Conservation (phyloP, 2,888 invertebrate genomes). For the Leuctra nigra region DNA sequence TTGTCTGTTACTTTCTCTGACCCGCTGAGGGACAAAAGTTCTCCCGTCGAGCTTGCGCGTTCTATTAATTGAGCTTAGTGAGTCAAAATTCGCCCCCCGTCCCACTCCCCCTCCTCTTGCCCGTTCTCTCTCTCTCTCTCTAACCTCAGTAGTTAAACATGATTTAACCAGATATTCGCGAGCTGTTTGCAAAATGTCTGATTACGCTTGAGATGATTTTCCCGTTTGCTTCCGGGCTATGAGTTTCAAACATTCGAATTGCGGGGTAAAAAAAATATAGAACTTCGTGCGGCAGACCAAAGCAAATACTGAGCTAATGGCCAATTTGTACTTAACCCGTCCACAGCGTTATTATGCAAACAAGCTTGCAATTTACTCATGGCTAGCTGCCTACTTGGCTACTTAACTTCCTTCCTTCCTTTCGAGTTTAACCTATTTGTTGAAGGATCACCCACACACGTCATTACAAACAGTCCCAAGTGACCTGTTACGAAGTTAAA, state of each 20-base stretch:
- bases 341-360: conserved; percentile 22
- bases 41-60: too few relatives aligned
- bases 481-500: too few relatives aligned
- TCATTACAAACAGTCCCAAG: too few relatives aligned
- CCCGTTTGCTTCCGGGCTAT: conserved; percentile 17
- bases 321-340: conserved; percentile 27
- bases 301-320: conserved; percentile 26
- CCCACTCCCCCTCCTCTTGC: too few relatives aligned
- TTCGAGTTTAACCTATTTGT: too few relatives aligned
- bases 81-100: conserved; percentile 1
- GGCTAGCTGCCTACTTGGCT: conserved; percentile 22
- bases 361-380: conserved; percentile 25
- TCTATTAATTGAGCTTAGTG: neutral
- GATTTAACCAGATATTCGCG: conserved; percentile 21
- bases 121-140: too few relatives aligned
- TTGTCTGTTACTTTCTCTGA: too few relatives aligned
- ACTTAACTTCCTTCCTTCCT: conserved; percentile 7
- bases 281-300: conserved; percentile 20
- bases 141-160: conserved; percentile 11
- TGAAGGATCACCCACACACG: too few relatives aligned
- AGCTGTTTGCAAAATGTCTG: conserved; percentile 26
- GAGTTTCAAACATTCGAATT: conserved; percentile 20
- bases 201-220: conserved; percentile 20
- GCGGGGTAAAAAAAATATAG: conserved; percentile 18
- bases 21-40: too few relatives aligned